Base-by-base conservation (phyloP, 1,140 invertebrate species). In the Penaeus vannamei region DNA sequence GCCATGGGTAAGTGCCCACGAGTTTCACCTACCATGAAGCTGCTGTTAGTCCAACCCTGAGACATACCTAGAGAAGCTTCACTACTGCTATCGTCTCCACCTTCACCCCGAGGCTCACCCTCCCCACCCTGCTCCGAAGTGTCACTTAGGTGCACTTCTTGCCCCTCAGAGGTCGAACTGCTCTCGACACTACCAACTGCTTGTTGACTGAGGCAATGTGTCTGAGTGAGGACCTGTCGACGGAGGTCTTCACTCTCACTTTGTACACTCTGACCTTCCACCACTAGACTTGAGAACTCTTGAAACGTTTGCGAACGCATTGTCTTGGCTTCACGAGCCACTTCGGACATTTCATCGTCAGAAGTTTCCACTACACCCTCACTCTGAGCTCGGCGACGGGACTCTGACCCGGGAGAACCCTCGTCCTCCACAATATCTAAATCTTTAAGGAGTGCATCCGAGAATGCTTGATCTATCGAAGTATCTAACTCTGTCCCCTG, bases 11-110 rank as follows among this genome's bases (percentile, higher is more conserved):
- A 80, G 76, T 32, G 62, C 64, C 80, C 76, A 80, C 46, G 60
- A 79, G 76, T 10, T 46, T 62, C 46, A 60, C 53, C 62, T 60
- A 53, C 59, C 29, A 36, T 32, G 62, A 62, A 80, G 59, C 72
- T 86, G 60, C 29, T 60, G 60, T 61, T 60, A 61, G 42, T 59
- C 22, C n/a, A 32, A 22, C 60, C 17, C 36, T 77, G 85, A 86
- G 53, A 86, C 87, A 84, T 89, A 89, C 87, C 87, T 89, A 84
- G 53, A 53, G 59, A 46, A 59, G 69, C 87, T 79, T 61, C 82
- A 77, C 82, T 79, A 79, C 87, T 42, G 64, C 82, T 62, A 79
- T 76, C 59, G 23, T 79, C 29, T 36, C 87, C 87, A 53, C 36
- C 60, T 77, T 77, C 87, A 80, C 59, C 72, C 64, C 29, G 53